Base-by-base conservation (phyloP, 1,140 invertebrate species). In the Propsilocerus akamusi region DNA sequence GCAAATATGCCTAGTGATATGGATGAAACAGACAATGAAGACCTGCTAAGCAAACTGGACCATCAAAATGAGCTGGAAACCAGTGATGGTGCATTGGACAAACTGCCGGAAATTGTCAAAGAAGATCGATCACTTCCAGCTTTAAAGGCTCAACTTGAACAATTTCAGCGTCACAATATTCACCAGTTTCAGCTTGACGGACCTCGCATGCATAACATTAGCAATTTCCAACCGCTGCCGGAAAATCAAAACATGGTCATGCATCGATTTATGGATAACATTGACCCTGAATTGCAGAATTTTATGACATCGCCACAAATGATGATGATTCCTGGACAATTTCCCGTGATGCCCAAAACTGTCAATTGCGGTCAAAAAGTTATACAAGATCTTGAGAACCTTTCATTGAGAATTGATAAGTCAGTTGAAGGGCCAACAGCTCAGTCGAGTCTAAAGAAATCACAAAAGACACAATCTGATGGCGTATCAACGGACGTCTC, bases 1-100 rank as follows among this genome's bases (percentile, higher is more conserved):
- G 58, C 61, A 20, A 63, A 63, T 34, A 55, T 61, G 0, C 61
- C 60, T 23, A 65, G 61, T 49, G 63, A 65, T 49, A 55, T 64
- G 25, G 73, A 75, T 52, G 73, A 74, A 57, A 76, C 73, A n/a
- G 73, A 76, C 52, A 68, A 72, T 20, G 73, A 75, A 60, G 72
- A 74, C 70, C 62, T 22, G 64, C 64, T 46, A 56, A 58, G 0
- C 57, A 63, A 17, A 30, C 12, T 7, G 20, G n/a, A 30, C n/a
- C 10, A 30, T 3, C n/a, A 8, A 30, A n/a, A 30, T 6, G 6
- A n/a, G 2, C 6, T 30, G 6, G 28, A 30, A 7, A 30, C 28
- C 6, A 30, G 28, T n/a, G 2, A 2, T 2, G 28, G n/a, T 11
- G 6, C 6, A 6, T 11, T n/a, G 6, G n/a, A 7, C 3, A 30